Conservation (phyloP, 2,113 vertebrate genomes). For the Pungitius pungitius region DNA sequence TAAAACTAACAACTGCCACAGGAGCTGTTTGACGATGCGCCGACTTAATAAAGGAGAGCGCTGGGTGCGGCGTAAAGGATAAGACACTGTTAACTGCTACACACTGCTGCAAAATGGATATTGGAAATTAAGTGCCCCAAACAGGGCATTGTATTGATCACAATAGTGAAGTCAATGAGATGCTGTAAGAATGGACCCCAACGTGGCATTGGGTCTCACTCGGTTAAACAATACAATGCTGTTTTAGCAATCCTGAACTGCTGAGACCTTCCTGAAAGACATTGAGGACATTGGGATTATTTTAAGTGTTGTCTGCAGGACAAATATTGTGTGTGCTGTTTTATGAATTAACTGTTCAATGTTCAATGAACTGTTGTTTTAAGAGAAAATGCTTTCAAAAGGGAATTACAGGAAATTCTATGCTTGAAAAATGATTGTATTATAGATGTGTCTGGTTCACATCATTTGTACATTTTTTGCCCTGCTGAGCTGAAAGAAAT, state of each 20-base stretch:
- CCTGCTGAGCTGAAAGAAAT: conserved; percentile 18
- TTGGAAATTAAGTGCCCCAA: conserved; percentile 19
- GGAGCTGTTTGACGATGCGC: conserved; percentile 65
- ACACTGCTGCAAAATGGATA: conserved; percentile 17
- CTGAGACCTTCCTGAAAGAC: conserved; percentile 26
- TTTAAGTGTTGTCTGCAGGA: conserved; percentile 6
- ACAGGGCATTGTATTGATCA: conserved; percentile 12
- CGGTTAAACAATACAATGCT: conserved; percentile 11
- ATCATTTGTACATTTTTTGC: background rate
- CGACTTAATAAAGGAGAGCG: background rate
- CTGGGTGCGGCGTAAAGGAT: background rate
- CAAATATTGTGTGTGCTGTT: conserved; percentile 1
- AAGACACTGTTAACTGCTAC: background rate
- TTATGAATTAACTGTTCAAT: too few species aligned
- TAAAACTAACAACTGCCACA: conserved; percentile 88
- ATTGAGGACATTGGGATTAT: conserved; percentile 7
- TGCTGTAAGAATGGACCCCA: conserved; percentile 17
- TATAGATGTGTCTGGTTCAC: conserved; percentile 23
- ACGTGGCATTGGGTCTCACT: conserved; percentile 14
- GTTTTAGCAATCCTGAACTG: conserved; percentile 10
- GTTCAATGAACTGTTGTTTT: conserved; percentile 26
- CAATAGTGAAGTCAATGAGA: conserved; percentile 9
- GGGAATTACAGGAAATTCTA: conserved; percentile 27
- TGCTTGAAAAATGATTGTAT: conserved; percentile 44
- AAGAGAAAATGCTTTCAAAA: conserved; percentile 4